A percentile compares a stretch with the other conserved stretches of the same genome.
These are phyloP conservation scores for Melikaiella ostensackeni DNA, from an alignment of 2,888 invertebrate species.

Conservation along the genomic window DNA sequence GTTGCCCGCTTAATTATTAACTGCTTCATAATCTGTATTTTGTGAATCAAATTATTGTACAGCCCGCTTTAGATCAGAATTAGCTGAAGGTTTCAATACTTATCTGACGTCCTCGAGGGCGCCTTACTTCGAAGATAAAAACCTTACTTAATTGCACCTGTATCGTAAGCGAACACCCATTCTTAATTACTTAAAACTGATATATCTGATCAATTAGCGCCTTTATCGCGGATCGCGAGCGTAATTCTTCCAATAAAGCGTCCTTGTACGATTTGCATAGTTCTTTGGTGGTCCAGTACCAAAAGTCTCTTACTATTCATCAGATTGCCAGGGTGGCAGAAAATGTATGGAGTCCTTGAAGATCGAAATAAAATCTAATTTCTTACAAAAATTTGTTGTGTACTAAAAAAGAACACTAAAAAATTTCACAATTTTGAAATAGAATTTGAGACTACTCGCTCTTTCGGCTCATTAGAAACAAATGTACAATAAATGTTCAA, in stretches of 20 bases:
- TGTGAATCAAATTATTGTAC: slow-evolving; percentile 22
- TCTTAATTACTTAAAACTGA: slow-evolving; percentile 40
- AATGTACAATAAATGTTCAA: too few species aligned
- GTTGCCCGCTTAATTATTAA: slow-evolving; percentile 10
- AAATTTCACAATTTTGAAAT: too few species aligned
- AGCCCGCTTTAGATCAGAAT: slow-evolving; percentile 4
- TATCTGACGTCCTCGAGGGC: slow-evolving; percentile 26
- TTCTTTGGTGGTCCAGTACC: slow-evolving; percentile 26
- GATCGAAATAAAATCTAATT: too few species aligned
- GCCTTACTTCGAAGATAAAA: slow-evolving; percentile 26
- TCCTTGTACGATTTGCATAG: slow-evolving; percentile 35
- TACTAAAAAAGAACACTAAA: too few species aligned
- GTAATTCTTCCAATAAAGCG: slow-evolving; percentile 32
- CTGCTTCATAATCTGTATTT: slow-evolving; percentile 8
- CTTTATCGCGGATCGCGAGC: slow-evolving; percentile 12
- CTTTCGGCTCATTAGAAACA: too few species aligned
- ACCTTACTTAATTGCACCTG: slow-evolving; percentile 34
- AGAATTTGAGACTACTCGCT: too few species aligned
- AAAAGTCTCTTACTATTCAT: slow-evolving; percentile 35
- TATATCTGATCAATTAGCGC: slow-evolving; percentile 36
- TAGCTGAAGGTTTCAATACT: slow-evolving; percentile 26
- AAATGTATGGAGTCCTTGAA: too few species aligned
- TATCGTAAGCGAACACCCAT: slow-evolving; percentile 27
- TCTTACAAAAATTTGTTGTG: too few species aligned
- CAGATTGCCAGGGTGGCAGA: too few species aligned